These are phyloP conservation scores for Falco concolor DNA, from an alignment of 2,797 vertebrate species.

Conservation along the genomic window DNA sequence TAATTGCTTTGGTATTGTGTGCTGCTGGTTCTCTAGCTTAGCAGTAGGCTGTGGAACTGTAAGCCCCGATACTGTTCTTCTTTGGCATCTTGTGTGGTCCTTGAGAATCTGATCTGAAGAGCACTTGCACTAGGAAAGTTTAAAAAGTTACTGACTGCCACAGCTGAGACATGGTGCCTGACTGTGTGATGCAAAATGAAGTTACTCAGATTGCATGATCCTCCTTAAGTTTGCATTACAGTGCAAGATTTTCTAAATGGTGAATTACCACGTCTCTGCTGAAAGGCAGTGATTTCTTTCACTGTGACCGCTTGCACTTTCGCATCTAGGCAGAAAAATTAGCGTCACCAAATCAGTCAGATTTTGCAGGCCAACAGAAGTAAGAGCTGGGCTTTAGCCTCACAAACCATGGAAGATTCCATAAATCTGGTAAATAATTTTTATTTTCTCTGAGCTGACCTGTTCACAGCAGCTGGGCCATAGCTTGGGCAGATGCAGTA, in stretches of 20 bases:
- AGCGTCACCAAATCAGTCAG: not conserved
- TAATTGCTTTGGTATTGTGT: not conserved
- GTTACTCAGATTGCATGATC: not conserved
- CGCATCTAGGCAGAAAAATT: not conserved
- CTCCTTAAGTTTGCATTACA: not conserved
- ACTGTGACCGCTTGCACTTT: not conserved
- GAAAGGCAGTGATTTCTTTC: not conserved
- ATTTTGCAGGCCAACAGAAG: not conserved
- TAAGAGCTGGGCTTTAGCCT: not conserved
- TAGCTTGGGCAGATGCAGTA: not conserved
- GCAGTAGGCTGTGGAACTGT: not conserved
- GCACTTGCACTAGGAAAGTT: not conserved
- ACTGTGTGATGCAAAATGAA: not conserved
- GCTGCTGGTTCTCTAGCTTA: not conserved
- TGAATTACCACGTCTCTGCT: not conserved
- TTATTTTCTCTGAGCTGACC: not conserved
- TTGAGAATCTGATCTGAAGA: not conserved
- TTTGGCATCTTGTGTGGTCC: slow-evolving; percentile 20
- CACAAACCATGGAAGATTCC: not conserved
- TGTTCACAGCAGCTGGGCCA: not conserved
- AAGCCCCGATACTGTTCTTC: not conserved
- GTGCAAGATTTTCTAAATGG: not conserved
- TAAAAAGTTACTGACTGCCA: not conserved
- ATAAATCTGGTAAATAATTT: not conserved
- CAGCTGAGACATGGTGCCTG: not conserved